These are phyloP conservation scores for Pardalotus punctatus DNA, from an alignment of 2,113 vertebrate species.

Conservation along the genomic window DNA sequence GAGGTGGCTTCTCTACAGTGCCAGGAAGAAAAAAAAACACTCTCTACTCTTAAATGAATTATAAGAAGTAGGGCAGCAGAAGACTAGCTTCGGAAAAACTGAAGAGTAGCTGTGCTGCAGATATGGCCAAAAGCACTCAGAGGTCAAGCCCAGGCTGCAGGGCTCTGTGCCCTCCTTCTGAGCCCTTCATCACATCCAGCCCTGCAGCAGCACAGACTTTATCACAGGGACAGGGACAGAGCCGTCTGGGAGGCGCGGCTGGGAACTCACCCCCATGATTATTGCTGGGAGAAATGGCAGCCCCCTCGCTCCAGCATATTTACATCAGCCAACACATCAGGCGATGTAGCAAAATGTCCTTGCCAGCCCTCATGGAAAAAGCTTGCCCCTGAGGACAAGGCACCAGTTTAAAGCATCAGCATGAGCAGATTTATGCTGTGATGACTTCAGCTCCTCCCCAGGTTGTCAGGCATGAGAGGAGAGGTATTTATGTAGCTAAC, in stretches of 20 bases:
- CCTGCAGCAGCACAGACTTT: background rate
- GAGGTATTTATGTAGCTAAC: background rate
- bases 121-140: rapidly evolving
- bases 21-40: background rate
- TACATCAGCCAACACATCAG: background rate
- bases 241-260: background rate
- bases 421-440: background rate
- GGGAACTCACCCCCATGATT: background rate
- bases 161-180: background rate
- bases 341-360: background rate
- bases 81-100: background rate
- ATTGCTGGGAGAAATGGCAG: background rate
- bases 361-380: background rate
- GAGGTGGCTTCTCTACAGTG: background rate
- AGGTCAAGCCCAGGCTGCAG: background rate
- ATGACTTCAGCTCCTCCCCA: background rate
- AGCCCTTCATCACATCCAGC: background rate
- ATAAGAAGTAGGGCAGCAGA: conserved; percentile 7
- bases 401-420: background rate
- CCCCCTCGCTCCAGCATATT: background rate
- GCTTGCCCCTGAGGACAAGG: background rate
- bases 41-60: background rate
- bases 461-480: background rate
- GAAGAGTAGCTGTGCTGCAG: background rate
- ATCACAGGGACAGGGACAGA: background rate